Evolutionary conservation across 1,140 invertebrate species (phyloP), one percentile per base, ranked within the genome.

Genomic region (Notospermus geniculatus): DNA sequence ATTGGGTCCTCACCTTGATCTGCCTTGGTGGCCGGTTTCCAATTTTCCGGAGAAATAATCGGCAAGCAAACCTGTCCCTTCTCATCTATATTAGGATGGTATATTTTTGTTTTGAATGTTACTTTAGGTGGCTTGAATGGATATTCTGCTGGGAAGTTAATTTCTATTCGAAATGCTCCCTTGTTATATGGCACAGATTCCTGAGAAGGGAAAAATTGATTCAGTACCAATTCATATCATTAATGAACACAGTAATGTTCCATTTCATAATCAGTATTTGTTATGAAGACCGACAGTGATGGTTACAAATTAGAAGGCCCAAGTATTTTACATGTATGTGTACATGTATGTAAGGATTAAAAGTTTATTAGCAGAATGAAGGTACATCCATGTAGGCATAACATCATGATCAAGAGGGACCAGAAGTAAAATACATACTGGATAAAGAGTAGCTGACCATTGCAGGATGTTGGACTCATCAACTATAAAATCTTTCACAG

Each of bases 101-200:
- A 99, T 72, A 99, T 99, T 87, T 97, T 98, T 45, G 97, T 99
- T 84, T 95, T 95, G 80, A 99, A 99, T 76, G 89, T 92, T 75
- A 98, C 94, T 84, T 96, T 97, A 61, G 97, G 97, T 58, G 97
- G 96, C 81, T 99, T 99, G 79, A 99, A 99, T n/a, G 97, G 97
- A 84, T 99, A 99, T 79, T 99, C 97, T 50, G 95, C 93, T 56
- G 97, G 97, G 79, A 98, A 99, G 79, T 93, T 93, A 60, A 99
- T 97, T 83, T 96, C 92, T 80, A 99, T 96, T 72, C 90, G 88
- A 84, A 99, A 99, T 62, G 96, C 96, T 69, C 97, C 97, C 87
- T 98, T 98, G 77, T 97, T 98, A 83, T 97, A 99, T 0, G 97
- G 95, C 66, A 92, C 87, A 85, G 92, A 94, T 75, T 98, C 94